Percentiles rank a stretch among this genome's conserved stretches.
Conservation (phyloP, 2,797 vertebrate genomes). For the Acanthopagrus latus region DNA sequence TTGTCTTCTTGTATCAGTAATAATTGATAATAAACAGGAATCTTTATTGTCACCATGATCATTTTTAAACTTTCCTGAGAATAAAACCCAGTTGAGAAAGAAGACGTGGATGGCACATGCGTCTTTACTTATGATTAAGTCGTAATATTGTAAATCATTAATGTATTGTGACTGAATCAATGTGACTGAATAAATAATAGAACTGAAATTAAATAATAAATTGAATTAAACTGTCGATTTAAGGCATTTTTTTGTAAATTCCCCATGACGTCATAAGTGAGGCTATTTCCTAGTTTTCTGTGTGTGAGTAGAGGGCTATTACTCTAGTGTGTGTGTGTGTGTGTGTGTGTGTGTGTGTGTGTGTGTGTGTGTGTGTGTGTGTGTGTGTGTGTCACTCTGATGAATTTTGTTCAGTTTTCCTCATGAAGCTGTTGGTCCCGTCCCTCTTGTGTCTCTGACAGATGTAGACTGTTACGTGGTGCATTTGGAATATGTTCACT, state of each 20-base stretch:
- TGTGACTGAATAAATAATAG: too few relatives aligned
- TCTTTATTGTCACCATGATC: neutral
- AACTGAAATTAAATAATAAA: neutral
- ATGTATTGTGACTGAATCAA: too few relatives aligned
- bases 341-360: too few relatives aligned
- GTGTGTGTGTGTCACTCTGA: neutral
- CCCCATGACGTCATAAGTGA: constrained; percentile 34
- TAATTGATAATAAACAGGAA: neutral
- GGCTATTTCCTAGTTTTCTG: constrained; percentile 34
- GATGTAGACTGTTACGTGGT: constrained; percentile 82
- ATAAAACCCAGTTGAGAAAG: neutral
- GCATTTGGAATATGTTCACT: constrained; percentile 84
- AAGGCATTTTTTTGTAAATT: constrained; percentile 40
- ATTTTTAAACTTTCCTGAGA: neutral
- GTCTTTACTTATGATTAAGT: neutral
- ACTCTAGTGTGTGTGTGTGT: neutral
- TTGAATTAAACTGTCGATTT: neutral
- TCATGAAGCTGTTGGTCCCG: neutral
- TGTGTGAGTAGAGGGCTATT: neutral
- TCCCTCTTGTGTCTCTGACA: constrained; percentile 49
- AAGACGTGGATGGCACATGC: neutral
- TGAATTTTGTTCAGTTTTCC: neutral
- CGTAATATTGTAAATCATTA: neutral
- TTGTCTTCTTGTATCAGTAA: neutral
- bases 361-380: too few relatives aligned